A percentile compares a stretch with the other conserved stretches of the same genome.
These are phyloP conservation scores for Antennarius striatus DNA, from an alignment of 2,113 vertebrate species.

Conservation along the genomic window DNA sequence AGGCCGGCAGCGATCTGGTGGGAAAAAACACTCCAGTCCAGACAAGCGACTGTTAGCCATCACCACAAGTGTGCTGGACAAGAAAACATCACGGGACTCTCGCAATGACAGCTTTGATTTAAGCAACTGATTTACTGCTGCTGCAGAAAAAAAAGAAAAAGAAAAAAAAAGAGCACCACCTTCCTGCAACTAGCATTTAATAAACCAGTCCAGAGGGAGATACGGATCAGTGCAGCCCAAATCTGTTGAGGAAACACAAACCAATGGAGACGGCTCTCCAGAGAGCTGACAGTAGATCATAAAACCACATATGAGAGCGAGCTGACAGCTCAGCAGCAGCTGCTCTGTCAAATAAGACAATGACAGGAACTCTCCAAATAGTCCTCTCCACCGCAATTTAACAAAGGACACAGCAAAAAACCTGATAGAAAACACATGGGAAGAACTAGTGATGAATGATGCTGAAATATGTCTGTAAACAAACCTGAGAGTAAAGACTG, in stretches of 20 bases:
- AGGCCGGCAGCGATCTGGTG: background rate
- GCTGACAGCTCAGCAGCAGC: slow-evolving; percentile 31
- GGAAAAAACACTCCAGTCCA: slow-evolving; percentile 4
- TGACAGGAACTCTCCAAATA: slow-evolving; percentile 25
- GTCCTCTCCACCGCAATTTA: slow-evolving; percentile 17
- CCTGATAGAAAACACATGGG: background rate
- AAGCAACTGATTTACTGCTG: background rate
- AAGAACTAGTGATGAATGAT: slow-evolving; percentile 16
- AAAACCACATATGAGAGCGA: slow-evolving; percentile 41
- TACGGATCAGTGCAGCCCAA: background rate
- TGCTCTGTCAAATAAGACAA: slow-evolving; percentile 32
- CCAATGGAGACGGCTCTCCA: background rate
- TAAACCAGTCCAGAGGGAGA: background rate
- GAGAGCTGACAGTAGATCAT: slow-evolving; percentile 18
- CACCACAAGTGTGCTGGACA: no score
- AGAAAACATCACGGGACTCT: background rate
- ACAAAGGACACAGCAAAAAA: background rate
- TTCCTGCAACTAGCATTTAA: background rate
- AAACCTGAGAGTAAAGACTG: no score
- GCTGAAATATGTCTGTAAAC: background rate
- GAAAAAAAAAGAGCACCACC: no score
- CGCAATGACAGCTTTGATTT: background rate
- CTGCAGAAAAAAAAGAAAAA: background rate
- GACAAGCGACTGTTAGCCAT: slow-evolving; percentile 4
- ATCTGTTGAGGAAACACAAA: slow-evolving; percentile 2